These are phyloP conservation scores for Chloroceryle aenea DNA, from an alignment of 2,113 vertebrate species.

Conservation along the genomic window DNA sequence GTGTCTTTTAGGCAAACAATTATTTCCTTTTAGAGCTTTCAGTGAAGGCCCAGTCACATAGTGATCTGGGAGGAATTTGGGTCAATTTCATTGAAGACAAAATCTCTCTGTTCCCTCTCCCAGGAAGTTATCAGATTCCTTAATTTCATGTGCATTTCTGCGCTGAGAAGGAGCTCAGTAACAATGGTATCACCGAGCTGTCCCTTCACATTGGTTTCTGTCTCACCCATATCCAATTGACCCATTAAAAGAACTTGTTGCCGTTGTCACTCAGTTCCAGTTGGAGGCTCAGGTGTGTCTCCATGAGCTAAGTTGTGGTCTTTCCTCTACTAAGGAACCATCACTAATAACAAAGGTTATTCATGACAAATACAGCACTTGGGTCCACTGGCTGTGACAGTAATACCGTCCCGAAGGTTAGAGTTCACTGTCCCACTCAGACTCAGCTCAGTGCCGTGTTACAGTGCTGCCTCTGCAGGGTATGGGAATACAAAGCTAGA, in stretches of 20 bases:
- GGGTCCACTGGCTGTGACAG: not conserved
- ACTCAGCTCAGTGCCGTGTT: rapidly evolving
- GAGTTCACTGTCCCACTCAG: rapidly evolving
- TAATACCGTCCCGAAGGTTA: not conserved
- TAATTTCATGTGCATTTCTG: not conserved
- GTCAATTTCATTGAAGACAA: not conserved
- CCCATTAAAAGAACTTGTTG: not conserved
- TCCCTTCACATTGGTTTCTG: not conserved
- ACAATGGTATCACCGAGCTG: not conserved
- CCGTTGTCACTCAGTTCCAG: not conserved
- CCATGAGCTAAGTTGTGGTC: not conserved
- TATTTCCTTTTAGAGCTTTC: not conserved
- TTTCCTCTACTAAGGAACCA: not conserved
- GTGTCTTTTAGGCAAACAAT: not conserved
- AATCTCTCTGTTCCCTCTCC: not conserved
- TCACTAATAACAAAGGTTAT: not conserved
- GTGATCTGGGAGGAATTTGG: not conserved
- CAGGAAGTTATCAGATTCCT: not conserved
- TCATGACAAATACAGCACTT: not conserved
- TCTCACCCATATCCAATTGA: not conserved
- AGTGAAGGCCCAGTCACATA: not conserved
- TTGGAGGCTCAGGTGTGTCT: not conserved
- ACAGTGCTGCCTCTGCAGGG: not conserved
- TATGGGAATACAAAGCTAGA: not conserved
- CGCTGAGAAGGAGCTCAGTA: not conserved